Conservation (phyloP, 2,888 invertebrate species). For the Stenodera caucasica region DNA sequence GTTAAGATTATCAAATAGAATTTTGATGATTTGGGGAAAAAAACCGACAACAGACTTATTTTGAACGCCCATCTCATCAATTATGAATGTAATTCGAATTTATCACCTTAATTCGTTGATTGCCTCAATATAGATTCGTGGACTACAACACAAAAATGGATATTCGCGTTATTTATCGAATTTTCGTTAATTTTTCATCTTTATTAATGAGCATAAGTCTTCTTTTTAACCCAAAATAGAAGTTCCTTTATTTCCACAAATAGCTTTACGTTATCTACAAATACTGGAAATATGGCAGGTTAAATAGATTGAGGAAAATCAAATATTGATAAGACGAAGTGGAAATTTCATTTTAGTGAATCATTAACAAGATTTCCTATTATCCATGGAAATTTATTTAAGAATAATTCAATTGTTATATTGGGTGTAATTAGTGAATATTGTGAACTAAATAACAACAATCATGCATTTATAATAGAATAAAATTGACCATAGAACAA, state of each 20-base stretch:
- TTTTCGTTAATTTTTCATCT: neutral
- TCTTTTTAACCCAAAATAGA: neutral
- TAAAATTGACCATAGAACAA: neutral
- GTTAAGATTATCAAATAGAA: neutral
- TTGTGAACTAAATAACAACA: neutral
- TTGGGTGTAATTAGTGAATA: no score
- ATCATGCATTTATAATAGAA: neutral
- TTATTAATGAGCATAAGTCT: no score
- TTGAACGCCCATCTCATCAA: neutral
- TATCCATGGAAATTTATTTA: no score
- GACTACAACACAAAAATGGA: neutral
- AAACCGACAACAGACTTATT: neutral
- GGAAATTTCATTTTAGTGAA: no score
- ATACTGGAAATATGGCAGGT: no score
- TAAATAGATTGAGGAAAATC: no score
- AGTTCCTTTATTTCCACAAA: conserved; percentile 1
- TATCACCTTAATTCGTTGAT: no score
- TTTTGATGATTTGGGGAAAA: neutral
- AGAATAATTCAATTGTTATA: no score
- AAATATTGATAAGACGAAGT: no score
- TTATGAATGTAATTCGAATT: neutral
- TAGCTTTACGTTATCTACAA: no score
- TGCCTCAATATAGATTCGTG: neutral
- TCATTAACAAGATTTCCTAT: no score
- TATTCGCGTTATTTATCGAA: neutral